Evolutionary conservation across 2,113 vertebrate genomes (phyloP), one percentile per base, ranked within the genome.

Genomic region (Crypturellus undulatus): DNA sequence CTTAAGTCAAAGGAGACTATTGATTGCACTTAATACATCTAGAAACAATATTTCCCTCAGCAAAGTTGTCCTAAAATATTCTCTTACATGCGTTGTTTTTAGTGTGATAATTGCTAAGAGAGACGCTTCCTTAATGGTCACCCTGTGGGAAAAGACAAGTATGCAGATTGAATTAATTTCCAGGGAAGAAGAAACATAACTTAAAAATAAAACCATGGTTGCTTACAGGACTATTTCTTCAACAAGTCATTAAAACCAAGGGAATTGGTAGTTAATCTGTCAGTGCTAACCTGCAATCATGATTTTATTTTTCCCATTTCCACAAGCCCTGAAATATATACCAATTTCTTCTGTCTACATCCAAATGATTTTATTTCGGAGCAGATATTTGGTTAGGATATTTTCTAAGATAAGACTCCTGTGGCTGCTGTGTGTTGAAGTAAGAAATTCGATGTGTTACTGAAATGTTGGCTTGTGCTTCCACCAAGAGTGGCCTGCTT

Each of bases 131-230:
- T 71, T 78, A 79, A 73, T 85, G 54, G 14, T 81, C 86, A 69
- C 32, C 24, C 43, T 68, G 65, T 84, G 85, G 51, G 79, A 78
- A 86, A 63, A 78, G 84, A 78, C 22, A 75, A 84, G 43, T 87
- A 83, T 71, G 62, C 79, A 95, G 86, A 92, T 88, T 9, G 62
- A 60, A 52, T 78, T 95, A n/a, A 81, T 86, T 94, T 92, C 52
- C 69, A 81, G 47, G 81, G 69, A 63, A 42, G 71, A 91, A 91
- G 82, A 93, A 80, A 78, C 79, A 40, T 45, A 6, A 65, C 51
- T 91, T 85, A 79, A 90, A 90, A 94, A 63, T 83, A 89, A 95
- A 84, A 32, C 28, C 3, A 7, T n/a, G 20, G 19, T 73, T 94
- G 21, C 26, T 62, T 22, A 75, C 4, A 28, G 87, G 67, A 59